Percentiles rank a stretch among this genome's conserved stretches.
Evolutionary conservation across 2,797 vertebrate species (phyloP).

Genomic region (Molossus alvarezi): DNA sequence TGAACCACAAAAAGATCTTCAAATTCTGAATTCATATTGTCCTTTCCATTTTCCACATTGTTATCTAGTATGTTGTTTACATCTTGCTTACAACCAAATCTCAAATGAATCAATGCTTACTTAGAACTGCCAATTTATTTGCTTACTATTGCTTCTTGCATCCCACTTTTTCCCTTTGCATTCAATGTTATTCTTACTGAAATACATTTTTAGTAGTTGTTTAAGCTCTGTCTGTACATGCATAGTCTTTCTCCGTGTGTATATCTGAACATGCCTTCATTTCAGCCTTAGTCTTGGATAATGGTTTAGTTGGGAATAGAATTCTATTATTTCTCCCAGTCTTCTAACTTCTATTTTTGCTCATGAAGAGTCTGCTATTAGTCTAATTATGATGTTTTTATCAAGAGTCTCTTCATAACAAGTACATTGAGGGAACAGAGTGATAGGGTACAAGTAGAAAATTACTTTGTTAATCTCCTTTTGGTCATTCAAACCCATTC

Average conservation of each 20-base stretch:
- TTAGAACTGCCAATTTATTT: not conserved
- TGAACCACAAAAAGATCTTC: not conserved
- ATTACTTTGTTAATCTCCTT: not conserved
- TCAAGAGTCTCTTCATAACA: not conserved
- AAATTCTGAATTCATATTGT: not conserved
- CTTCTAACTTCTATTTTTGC: not conserved
- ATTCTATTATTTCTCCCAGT: not conserved
- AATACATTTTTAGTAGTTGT: not conserved
- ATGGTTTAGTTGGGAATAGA: not conserved
- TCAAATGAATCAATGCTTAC: not conserved
- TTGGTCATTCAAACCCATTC: not conserved
- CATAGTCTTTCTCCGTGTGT: not conserved
- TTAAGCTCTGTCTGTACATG: not conserved
- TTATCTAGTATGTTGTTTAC: not conserved
- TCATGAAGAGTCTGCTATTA: not conserved
- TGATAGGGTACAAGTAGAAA: not conserved
- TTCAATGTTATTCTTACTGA: not conserved
- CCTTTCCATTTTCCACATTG: not conserved
- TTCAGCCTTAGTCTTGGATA: not conserved
- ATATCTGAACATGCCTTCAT: not conserved
- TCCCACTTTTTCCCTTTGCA: not conserved
- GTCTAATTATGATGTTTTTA: conserved; percentile 3
- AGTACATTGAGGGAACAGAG: not conserved
- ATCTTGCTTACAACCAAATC: not conserved
- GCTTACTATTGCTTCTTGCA: not conserved